Base-by-base conservation (phyloP, 1,140 invertebrate species). In the Caenorhabditis latens region DNA sequence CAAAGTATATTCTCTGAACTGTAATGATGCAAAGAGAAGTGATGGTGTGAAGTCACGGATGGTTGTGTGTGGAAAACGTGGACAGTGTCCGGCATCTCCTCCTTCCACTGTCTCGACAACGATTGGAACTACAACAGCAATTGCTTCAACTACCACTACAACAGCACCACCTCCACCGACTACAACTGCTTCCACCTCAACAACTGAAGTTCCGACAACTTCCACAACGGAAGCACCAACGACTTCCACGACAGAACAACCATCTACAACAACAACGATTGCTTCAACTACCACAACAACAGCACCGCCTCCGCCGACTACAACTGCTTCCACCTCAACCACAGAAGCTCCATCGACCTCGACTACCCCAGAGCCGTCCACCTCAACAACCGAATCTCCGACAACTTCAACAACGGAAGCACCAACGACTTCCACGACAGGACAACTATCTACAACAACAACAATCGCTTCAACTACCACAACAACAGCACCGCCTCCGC, bases 1-100 rank as follows among this genome's bases (percentile, higher is more conserved):
- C 11, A 79, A 79, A 50, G 71, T 79, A 14, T 79, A 79, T 53
- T 79, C 71, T 24, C 71, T 79, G 13, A 46, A 79, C 46, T 79
- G 71, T 14, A 24, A 21, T 3, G 50, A 24, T 50, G 71, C 32
- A 3, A 5, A 24, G 42, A 79, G 46, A 53, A 79, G 71, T 42
- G 53, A 16, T 53, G 71, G 71, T 46, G 0, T 21, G n/a, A 1
- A 9, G 3, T 79, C 71, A 21, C 50, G 21, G 13, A 16, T 79
- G 71, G 71, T 79, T 9, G 71, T 79, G 4, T 79, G 71, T 50
- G 71, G 71, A 79, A 79, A 79, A 11, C 21, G 50, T 32, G 71
- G 71, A 79, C 13, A n/a, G 24, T 79, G 71, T 32, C 71, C 71
- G 11, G 13, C 71, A 11, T 21, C 71, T 11, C 43, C 71, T 24